phyloP scores from a whole-genome alignment of 2,113 vertebrate genomes.

The Jacana jacana region DNA sequence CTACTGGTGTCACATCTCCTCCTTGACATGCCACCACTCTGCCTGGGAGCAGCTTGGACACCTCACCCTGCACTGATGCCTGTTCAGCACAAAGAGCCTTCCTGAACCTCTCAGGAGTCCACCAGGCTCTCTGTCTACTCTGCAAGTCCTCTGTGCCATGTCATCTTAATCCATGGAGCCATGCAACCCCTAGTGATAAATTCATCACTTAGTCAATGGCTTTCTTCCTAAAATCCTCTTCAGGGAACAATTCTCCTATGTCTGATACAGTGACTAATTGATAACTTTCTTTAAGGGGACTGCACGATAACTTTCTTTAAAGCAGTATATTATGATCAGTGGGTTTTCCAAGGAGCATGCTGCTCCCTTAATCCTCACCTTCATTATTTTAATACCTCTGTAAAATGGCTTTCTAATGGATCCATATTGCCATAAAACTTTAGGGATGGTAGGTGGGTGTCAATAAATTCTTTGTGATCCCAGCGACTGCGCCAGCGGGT shows the following conservation, averaged over 20 bases:
- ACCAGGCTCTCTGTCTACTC: not conserved
- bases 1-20: not conserved
- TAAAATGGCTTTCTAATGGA: slow-evolving; percentile 57
- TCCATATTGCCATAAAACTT: slow-evolving; percentile 52
- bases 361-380: slow-evolving; percentile 52
- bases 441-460: slow-evolving; percentile 15
- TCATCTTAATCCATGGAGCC: not conserved
- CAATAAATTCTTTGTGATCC: slow-evolving; percentile 42
- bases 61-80: fast-evolving
- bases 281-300: slow-evolving; percentile 59
- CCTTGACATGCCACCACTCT: not conserved
- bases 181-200: not conserved
- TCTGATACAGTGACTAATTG: slow-evolving; percentile 50
- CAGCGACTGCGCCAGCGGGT: not conserved
- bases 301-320: slow-evolving; percentile 38
- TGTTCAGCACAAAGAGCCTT: not conserved
- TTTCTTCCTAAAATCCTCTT: slow-evolving; percentile 53
- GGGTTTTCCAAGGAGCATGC: not conserved
- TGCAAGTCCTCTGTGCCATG: not conserved
- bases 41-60: not conserved
- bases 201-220: slow-evolving; percentile 4
- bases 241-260: slow-evolving; percentile 42
- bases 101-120: not conserved
- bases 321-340: slow-evolving; percentile 54
- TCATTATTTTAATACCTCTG: slow-evolving; percentile 67